Evolutionary conservation across 2,797 vertebrate genomes (phyloP).

Genomic region (Emys orbicularis): DNA sequence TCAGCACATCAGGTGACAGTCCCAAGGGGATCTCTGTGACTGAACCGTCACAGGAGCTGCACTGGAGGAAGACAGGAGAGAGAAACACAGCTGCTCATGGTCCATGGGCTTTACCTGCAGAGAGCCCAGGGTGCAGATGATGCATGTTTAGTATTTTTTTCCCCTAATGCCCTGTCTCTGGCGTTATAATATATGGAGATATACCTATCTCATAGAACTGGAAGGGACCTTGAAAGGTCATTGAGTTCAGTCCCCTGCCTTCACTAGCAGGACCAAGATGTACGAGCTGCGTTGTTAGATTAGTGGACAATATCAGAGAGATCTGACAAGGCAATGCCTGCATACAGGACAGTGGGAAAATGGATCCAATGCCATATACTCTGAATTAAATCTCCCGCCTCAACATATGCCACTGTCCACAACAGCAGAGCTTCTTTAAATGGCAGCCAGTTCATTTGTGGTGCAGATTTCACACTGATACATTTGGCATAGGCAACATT

Average conservation of each 20-base stretch:
- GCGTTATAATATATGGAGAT: no score
- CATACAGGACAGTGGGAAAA: constrained; percentile 10
- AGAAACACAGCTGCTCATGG: constrained; percentile 41
- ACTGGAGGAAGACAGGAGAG: not conserved
- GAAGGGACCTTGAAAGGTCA: no score
- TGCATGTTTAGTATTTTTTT: fast-evolving
- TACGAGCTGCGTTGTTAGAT: fast-evolving
- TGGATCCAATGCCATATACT: not conserved
- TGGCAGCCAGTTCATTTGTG: not conserved
- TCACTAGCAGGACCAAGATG: no score
- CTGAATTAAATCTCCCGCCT: constrained; percentile 40
- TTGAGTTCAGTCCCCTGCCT: no score
- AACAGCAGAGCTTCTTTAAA: not conserved
- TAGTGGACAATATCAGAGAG: not conserved
- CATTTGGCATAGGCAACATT: not conserved
- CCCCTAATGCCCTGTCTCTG: not conserved
- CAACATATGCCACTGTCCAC: constrained; percentile 48
- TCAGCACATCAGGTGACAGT: no score
- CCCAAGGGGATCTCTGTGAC: no score
- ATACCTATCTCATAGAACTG: no score
- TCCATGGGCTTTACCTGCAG: not conserved
- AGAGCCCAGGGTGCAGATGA: not conserved
- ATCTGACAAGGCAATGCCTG: not conserved
- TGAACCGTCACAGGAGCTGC: not conserved
- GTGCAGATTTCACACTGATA: not conserved